Evolutionary conservation across 2,113 vertebrate species (phyloP).

Genomic region (Podocnemis expansa): DNA sequence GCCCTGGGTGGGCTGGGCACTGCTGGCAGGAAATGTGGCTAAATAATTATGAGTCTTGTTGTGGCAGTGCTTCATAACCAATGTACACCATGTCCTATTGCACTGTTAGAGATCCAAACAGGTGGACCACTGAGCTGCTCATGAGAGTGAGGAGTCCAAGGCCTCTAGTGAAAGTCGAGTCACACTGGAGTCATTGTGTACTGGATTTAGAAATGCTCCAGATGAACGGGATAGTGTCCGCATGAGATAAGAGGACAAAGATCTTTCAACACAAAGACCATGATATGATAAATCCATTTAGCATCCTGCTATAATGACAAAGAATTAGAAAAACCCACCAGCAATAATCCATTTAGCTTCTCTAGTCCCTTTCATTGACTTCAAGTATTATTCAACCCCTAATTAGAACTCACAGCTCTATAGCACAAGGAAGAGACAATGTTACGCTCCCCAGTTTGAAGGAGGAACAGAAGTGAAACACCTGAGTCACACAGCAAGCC

Average conservation of each 20-base stretch:
- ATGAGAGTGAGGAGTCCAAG: constrained; percentile 15
- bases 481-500: not conserved
- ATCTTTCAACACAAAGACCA: accelerated
- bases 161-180: not conserved
- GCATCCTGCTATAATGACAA: not conserved
- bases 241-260: accelerated
- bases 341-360: accelerated
- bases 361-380: not conserved
- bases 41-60: constrained; percentile 44
- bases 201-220: accelerated
- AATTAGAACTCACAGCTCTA: no score
- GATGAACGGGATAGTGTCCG: accelerated
- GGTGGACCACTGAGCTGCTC: not conserved
- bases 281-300: not conserved
- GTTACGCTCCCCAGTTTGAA: not conserved
- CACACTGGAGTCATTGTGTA: accelerated
- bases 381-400: not conserved
- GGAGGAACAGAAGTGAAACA: not conserved
- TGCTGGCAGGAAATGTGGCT: constrained; percentile 58
- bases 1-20: not conserved
- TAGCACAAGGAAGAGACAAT: not conserved
- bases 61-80: constrained; percentile 41
- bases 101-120: constrained; percentile 11
- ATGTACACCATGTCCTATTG: constrained; percentile 38
- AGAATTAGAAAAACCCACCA: not conserved